These are phyloP conservation scores for Rostratula benghalensis DNA, from an alignment of 2,113 vertebrate species.

Conservation along the genomic window DNA sequence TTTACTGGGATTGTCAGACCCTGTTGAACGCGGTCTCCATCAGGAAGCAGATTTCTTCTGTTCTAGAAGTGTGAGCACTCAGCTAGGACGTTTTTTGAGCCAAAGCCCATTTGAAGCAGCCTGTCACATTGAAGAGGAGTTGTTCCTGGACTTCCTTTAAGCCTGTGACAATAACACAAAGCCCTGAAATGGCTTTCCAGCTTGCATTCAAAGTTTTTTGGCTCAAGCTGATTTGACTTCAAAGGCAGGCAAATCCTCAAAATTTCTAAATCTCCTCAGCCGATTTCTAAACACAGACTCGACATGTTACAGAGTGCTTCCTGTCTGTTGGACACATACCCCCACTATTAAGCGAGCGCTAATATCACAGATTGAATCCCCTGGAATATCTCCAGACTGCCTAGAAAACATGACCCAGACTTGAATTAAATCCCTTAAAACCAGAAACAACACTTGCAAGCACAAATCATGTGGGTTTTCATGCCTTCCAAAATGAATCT, in stretches of 20 bases:
- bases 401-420: constrained; percentile 59
- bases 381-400: constrained; percentile 57
- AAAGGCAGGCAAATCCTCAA: constrained; percentile 46
- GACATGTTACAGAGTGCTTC: constrained; percentile 26
- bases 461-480: constrained; percentile 30
- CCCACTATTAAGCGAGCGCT: background rate
- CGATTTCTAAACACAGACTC: constrained; percentile 45
- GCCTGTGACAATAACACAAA: constrained; percentile 15
- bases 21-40: background rate
- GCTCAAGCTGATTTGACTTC: constrained; percentile 1
- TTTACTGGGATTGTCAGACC: background rate
- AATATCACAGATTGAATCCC: constrained; percentile 36
- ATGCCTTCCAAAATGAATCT: constrained; percentile 8
- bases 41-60: background rate
- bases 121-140: background rate
- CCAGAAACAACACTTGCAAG: constrained; percentile 14
- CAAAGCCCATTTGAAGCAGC: background rate
- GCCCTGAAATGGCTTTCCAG: constrained; percentile 2
- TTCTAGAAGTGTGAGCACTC: background rate
- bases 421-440: constrained; percentile 52
- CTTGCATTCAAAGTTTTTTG: constrained; percentile 31
- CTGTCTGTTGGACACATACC: constrained; percentile 37
- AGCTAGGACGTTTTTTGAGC: background rate
- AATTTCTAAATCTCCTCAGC: constrained; percentile 51
- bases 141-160: constrained; percentile 15